These are phyloP conservation scores for Plectrocnemia conspersa DNA, from an alignment of 1,140 invertebrate species.

Conservation along the genomic window DNA sequence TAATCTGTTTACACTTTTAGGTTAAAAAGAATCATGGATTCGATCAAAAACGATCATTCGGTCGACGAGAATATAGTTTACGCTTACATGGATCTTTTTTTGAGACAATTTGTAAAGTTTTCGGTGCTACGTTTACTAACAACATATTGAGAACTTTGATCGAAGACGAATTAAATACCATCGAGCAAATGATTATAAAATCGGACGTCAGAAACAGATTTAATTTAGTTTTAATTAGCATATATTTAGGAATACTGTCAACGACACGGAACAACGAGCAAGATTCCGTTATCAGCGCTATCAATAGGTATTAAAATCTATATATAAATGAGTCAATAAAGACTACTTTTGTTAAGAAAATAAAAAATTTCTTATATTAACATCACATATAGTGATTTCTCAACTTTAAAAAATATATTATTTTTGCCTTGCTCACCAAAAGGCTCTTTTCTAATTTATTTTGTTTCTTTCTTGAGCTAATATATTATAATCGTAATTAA, in stretches of 20 bases:
- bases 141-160: conserved; percentile 43
- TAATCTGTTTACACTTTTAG: conserved; percentile 20
- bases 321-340: no score
- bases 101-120: conserved; percentile 30
- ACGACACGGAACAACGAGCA: conserved; percentile 37
- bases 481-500: conserved; percentile 1
- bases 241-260: conserved; percentile 45
- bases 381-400: no score
- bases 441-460: no score
- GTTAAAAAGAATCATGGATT: conserved; percentile 22
- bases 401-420: no score
- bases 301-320: conserved; percentile 47
- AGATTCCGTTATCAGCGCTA: conserved; percentile 40
- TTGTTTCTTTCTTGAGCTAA: neutral
- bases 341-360: no score
- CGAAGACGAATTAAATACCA: conserved; percentile 40
- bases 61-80: conserved; percentile 9
- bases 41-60: conserved; percentile 15
- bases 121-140: conserved; percentile 41
- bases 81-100: conserved; percentile 21
- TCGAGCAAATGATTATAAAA: conserved; percentile 48
- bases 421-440: no score
- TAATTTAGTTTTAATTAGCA: conserved; percentile 43
- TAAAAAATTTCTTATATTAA: no score
- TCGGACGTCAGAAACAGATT: conserved; percentile 42